A percentile compares a stretch with the other conserved stretches of the same genome.
These are phyloP conservation scores for Melinaea marsaeus DNA, from an alignment of 2,888 invertebrate species.

Conservation along the genomic window DNA sequence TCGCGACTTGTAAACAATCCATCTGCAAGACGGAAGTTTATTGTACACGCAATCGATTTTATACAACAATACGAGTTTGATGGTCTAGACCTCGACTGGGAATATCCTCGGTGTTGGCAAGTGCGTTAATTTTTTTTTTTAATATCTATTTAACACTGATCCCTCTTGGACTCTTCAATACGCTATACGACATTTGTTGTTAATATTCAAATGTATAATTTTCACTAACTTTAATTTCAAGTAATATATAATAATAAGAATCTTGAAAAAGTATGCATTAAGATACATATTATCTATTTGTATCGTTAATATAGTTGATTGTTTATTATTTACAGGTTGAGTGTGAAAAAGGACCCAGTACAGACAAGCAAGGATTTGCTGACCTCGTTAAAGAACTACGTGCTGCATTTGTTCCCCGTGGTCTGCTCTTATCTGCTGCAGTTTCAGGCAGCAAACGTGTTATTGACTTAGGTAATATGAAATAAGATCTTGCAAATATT, in stretches of 20 bases:
- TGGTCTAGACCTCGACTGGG: conserved; percentile 96
- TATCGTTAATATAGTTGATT: no score
- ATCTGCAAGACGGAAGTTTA: conserved; percentile 83
- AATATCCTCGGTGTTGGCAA: conserved; percentile 96
- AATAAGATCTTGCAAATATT: background rate
- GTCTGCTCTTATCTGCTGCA: conserved; percentile 86
- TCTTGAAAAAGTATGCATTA: no score
- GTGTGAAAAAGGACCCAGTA: conserved; percentile 87
- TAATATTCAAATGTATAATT: no score
- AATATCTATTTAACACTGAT: background rate
- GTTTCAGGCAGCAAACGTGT: conserved; percentile 91
- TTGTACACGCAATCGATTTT: conserved; percentile 86
- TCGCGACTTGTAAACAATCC: conserved; percentile 87
- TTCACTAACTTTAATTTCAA: no score
- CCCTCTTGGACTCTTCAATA: no score
- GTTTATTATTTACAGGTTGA: conserved; percentile 76
- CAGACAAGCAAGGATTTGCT: conserved; percentile 89
- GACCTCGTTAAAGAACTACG: conserved; percentile 86
- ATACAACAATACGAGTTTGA: conserved; percentile 89
- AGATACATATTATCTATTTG: no score
- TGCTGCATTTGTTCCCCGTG: conserved; percentile 82
- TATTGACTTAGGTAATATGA: conserved; percentile 82
- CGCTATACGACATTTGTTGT: no score
- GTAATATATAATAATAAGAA: no score
- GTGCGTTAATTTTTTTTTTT: conserved; percentile 47